Evolutionary conservation across 2,797 vertebrate genomes (phyloP).

Genomic region (Lacerta viridis): DNA sequence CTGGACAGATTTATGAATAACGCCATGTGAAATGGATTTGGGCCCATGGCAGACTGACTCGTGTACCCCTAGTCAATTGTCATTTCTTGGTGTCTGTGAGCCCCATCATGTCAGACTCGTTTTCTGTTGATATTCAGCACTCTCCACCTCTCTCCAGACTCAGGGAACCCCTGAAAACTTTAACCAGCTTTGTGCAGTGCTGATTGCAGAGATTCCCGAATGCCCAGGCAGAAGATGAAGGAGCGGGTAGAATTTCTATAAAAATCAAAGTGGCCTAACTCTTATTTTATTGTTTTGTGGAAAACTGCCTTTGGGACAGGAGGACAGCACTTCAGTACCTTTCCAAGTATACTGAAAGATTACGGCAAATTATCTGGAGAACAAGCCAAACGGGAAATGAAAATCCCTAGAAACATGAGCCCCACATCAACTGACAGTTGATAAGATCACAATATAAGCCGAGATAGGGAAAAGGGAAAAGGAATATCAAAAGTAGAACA

Average conservation of each 20-base stretch:
- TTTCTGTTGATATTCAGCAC: background rate
- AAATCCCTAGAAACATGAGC: conserved; percentile 56
- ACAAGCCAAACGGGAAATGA: conserved; percentile 49
- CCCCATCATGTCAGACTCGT: background rate
- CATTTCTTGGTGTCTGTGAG: background rate
- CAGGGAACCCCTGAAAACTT: conserved; percentile 26
- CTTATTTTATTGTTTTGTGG: conserved; percentile 54
- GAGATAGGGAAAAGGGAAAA: conserved; percentile 51
- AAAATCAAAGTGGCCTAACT: conserved; percentile 31
- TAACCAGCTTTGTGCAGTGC: background rate
- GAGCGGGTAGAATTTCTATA: conserved; percentile 10
- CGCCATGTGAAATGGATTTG: too few species aligned
- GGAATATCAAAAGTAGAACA: conserved; percentile 51
- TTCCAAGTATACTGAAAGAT: conserved; percentile 49
- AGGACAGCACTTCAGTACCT: conserved; percentile 30
- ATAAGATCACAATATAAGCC: conserved; percentile 39
- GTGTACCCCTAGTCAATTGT: too few species aligned
- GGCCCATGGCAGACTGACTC: too few species aligned
- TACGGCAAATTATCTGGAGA: conserved; percentile 49
- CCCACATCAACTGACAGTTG: conserved; percentile 37
- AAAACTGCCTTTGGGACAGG: conserved; percentile 32
- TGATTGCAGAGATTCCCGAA: background rate
- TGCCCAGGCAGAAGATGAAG: background rate
- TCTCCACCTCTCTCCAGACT: conserved; percentile 1
- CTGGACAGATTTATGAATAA: too few species aligned